Conservation (phyloP, 2,888 invertebrate genomes). For the Spodoptera picta region DNA sequence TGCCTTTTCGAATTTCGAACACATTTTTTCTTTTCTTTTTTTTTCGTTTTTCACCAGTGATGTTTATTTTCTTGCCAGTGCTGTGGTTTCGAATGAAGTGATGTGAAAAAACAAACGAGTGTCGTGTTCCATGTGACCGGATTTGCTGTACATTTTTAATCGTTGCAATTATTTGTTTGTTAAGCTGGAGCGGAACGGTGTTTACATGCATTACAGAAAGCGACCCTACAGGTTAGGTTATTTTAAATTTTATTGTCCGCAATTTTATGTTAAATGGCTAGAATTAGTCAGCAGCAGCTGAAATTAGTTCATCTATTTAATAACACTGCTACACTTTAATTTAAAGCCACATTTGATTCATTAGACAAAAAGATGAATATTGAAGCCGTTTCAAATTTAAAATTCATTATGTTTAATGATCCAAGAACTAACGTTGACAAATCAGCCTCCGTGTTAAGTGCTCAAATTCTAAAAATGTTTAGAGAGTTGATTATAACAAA, state of each 20-base stretch:
- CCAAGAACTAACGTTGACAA: constrained; percentile 4
- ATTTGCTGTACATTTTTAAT: constrained; percentile 63
- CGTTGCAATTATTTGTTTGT: constrained; percentile 71
- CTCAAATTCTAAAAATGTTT: constrained; percentile 12
- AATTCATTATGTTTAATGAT: constrained; percentile 28
- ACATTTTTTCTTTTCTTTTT: constrained; percentile 55
- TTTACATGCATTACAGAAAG: constrained; percentile 88
- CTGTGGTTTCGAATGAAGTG: constrained; percentile 53
- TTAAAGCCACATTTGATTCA: not conserved
- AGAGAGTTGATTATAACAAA: constrained; percentile 29
- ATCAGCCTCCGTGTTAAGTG: constrained; percentile 7
- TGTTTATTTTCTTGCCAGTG: constrained; percentile 51
- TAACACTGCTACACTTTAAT: not conserved
- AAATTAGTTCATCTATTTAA: not conserved
- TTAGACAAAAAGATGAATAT: constrained; percentile 9
- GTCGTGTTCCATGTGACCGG: constrained; percentile 62
- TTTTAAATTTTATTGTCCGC: constrained; percentile 25
- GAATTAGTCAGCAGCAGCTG: too few relatives aligned
- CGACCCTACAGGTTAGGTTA: constrained; percentile 83
- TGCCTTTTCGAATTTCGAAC: constrained; percentile 51
- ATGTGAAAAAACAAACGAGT: constrained; percentile 61
- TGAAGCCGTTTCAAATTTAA: constrained; percentile 4
- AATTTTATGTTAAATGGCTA: not conserved
- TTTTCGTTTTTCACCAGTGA: constrained; percentile 48
- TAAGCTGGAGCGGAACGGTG: constrained; percentile 87